Evolutionary conservation across 2,113 vertebrate genomes (phyloP).

Genomic region (Periophthalmus modestus): DNA sequence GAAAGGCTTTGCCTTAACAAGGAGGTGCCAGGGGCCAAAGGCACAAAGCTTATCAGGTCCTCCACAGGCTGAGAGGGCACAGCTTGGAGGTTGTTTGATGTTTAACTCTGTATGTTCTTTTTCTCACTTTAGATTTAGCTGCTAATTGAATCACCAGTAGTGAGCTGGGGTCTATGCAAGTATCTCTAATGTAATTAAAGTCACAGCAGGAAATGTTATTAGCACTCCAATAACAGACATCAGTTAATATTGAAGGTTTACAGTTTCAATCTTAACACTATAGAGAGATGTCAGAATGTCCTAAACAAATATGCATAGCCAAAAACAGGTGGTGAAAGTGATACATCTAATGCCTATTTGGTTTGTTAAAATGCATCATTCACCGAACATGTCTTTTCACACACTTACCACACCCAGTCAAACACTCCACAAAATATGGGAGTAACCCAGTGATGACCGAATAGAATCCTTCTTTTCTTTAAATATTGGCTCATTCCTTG

Average conservation of each 20-base stretch:
- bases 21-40: conserved; percentile 58
- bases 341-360: background rate
- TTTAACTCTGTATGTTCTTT: background rate
- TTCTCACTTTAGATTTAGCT: background rate
- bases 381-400: conserved; percentile 21
- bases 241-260: background rate
- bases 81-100: background rate
- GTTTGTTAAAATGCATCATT: background rate
- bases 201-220: background rate
- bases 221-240: background rate
- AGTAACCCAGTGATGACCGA: conserved; percentile 20
- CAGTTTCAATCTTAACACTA: background rate
- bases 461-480: too few relatives aligned
- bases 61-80: background rate
- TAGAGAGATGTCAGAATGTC: background rate
- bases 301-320: background rate
- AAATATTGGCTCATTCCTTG: too few relatives aligned
- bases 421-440: conserved; percentile 22
- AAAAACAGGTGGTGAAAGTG: background rate
- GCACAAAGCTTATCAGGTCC: conserved; percentile 12
- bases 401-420: conserved; percentile 15
- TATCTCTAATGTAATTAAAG: background rate
- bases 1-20: conserved; percentile 66
- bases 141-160: background rate
- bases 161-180: background rate